Percentiles rank a stretch among this genome's conserved stretches.
phyloP scores from a whole-genome alignment of 1,140 invertebrate species.

The Bombus picipes region DNA sequence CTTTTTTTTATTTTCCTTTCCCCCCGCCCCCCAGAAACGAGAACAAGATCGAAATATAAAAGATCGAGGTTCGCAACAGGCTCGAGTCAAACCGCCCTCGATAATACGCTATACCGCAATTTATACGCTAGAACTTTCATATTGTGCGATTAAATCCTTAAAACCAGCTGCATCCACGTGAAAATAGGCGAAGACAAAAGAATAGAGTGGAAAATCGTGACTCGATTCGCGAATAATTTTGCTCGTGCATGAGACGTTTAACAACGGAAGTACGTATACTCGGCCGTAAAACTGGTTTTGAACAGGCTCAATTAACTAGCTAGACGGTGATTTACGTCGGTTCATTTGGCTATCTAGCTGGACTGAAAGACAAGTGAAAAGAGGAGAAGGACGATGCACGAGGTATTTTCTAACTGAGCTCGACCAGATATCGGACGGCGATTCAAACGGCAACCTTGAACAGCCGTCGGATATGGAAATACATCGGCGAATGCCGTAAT shows the following conservation, averaged over 20 bases:
- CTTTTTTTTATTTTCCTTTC: too few species aligned
- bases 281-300: constrained; percentile 52
- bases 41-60: too few species aligned
- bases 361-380: constrained; percentile 34
- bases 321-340: constrained; percentile 40
- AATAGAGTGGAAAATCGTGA: background rate
- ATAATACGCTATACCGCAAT: too few species aligned
- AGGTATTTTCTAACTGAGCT: constrained; percentile 34
- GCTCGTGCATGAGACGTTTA: background rate
- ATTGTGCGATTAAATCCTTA: background rate
- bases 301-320: constrained; percentile 45
- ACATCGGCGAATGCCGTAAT: constrained; percentile 8
- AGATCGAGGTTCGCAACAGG: too few species aligned
- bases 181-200: background rate
- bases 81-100: too few species aligned
- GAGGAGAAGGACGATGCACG: background rate
- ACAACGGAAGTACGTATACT: constrained; percentile 21
- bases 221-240: background rate
- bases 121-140: background rate
- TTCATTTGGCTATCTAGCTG: constrained; percentile 56
- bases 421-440: constrained; percentile 3
- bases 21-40: accelerated
- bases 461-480: constrained; percentile 17
- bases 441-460: constrained; percentile 12
- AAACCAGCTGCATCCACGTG: too few species aligned